Evolutionary conservation across 1,140 invertebrate species (phyloP), one percentile per base, ranked within the genome.

Genomic region (Yoshiicerus persimilis): DNA sequence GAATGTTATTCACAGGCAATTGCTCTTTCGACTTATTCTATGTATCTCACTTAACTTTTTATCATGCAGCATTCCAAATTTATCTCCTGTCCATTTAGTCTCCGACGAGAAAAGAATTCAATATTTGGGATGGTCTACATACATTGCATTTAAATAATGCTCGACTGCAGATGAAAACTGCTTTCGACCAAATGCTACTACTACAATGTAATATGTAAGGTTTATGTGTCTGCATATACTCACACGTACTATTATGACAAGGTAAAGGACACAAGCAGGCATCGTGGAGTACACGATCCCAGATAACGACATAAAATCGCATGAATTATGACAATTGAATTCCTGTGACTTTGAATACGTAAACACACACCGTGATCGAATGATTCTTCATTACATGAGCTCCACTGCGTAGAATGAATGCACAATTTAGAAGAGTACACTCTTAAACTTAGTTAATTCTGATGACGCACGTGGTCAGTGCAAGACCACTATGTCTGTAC

Each of bases 61-160:
- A 87, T 87, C 86, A 77, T 77, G 11, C 66, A 47, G 23, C 86
- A 87, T 87, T 87, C 86, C 86, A 87, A 87, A 87, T 87, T 87
- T 87, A 87, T 87, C 86, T 87, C 36, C 5, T 36, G 36, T 75
- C 36, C 66, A 62, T 86, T 87, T 75, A 27, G 64, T 77, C 66
- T 64, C 62, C 32, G 75, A 47, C 56, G 25, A 38, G 27, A 34
- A 56, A 64, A 70, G 85, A 86, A 66, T 56, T 66, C 20, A 86
- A 86, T 86, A 70, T 41, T 85, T 85, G 23, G 64, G 27, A 27
- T 77, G 30, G 10, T 36, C 13, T 66, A 25, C 62, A 66, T 25
- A 4, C 34, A 30, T 70, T 25, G 27, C 27, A 70, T 30, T 70
- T 70, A 47, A 8, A 47, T 47, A 47, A 6, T 70, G 13, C 10